Percentiles rank a stretch among this genome's conserved stretches.
These are phyloP conservation scores for Gymnothorax javanicus DNA, from an alignment of 2,797 vertebrate species.

Conservation along the genomic window DNA sequence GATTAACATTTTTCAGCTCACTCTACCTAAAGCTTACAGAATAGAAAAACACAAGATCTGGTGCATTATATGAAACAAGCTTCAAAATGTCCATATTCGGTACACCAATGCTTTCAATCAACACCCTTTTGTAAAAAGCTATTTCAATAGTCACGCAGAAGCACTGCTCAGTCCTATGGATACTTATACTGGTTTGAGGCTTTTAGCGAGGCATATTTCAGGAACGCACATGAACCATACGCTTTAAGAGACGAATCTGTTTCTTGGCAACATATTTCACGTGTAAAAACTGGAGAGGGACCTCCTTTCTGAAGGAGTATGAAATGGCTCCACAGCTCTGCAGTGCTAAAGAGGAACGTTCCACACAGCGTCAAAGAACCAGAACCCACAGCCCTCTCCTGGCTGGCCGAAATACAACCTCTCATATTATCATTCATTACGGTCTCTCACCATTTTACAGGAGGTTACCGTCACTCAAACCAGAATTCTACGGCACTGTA, in stretches of 20 bases:
- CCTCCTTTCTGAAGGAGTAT: background rate
- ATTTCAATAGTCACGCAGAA: background rate
- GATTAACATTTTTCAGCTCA: background rate
- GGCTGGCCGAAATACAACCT: background rate
- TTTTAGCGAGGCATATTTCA: background rate
- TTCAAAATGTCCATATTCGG: background rate
- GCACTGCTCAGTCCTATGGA: background rate
- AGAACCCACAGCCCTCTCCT: background rate
- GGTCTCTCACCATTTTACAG: background rate
- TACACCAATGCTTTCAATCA: background rate
- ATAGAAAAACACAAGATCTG: background rate
- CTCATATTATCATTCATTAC: background rate
- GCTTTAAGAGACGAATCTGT: background rate
- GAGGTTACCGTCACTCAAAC: background rate
- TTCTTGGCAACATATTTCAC: background rate
- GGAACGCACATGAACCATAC: background rate
- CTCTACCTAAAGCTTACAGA: background rate
- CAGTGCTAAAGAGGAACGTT: background rate
- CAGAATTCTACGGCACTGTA: background rate
- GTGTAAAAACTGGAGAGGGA: background rate
- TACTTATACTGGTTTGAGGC: background rate
- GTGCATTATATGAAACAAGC: background rate
- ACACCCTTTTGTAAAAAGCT: background rate
- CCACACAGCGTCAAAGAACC: background rate
- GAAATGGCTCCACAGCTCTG: background rate